Percentiles rank a stretch among this genome's conserved stretches.
These are phyloP conservation scores for Acrocera orbiculus DNA, from an alignment of 2,888 invertebrate genomes.

Conservation along the genomic window DNA sequence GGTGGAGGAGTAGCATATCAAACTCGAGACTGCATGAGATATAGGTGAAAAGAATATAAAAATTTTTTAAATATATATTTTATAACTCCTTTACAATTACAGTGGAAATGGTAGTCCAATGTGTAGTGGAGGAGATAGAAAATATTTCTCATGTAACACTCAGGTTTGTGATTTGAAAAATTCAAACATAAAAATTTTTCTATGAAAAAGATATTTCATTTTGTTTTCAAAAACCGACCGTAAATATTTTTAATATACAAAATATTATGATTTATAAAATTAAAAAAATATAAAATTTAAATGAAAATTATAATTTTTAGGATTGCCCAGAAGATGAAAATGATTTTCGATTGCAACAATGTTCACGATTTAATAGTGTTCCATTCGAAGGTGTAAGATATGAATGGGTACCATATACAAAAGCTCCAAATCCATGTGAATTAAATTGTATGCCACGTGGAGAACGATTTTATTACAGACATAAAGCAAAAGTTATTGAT, in stretches of 20 bases:
- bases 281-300: neutral
- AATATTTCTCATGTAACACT: conserved; percentile 82
- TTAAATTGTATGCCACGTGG: conserved; percentile 88
- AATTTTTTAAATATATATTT: conserved; percentile 1
- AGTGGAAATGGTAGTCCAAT: conserved; percentile 42
- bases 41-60: neutral
- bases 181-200: neutral
- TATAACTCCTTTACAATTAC: too few relatives aligned
- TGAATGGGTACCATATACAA: conserved; percentile 77
- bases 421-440: conserved; percentile 80
- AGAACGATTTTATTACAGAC: conserved; percentile 80
- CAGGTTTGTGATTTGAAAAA: conserved; percentile 37
- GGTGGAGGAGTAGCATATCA: conserved; percentile 86
- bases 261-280: too few relatives aligned
- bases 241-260: too few relatives aligned
- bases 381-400: conserved; percentile 69
- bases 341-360: conserved; percentile 83
- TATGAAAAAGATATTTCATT: neutral
- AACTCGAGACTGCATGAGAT: conserved; percentile 49
- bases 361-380: conserved; percentile 62
- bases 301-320: conserved; percentile 27
- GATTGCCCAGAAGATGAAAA: conserved; percentile 59
- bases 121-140: conserved; percentile 62
- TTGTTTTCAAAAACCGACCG: too few relatives aligned
- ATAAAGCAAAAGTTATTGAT: conserved; percentile 63